Base-by-base conservation (phyloP, 2,113 vertebrate species). In the Pygathrix nemaeus region DNA sequence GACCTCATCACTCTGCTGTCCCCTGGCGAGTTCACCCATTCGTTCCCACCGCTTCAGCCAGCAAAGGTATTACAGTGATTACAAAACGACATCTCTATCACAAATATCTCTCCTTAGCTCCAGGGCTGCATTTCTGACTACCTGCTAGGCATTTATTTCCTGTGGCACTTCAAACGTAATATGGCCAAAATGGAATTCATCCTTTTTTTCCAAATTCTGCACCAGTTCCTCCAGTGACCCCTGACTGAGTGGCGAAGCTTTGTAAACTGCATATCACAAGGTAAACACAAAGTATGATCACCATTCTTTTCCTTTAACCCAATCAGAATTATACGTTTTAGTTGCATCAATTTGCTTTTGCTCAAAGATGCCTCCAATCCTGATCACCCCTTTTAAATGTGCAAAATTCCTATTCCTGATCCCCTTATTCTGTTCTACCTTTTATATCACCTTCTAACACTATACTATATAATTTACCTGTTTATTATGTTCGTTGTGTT, bases 301-400 rank as follows among this genome's bases (percentile, higher is more conserved):
- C 55, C n/a, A 14, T 94, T 76, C 30, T 93, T 96, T 87, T 5
- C 88, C 35, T 66, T 93, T 57, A 61, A 35, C 25, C 16, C 9
- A 40, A 14, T 84, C 57, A 88, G 75, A 93, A 96, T 52, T 72
- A 18, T 75, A n/a, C 11, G 38, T 38, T 92, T 80, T 78, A 52
- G 13, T 59, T 88, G 12, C 43, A 94, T 88, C 86, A 48, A 0
- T 95, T 94, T 72, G 35, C 40, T 35, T 9, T 57, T 70, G 48
- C 23, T 59, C 50, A 50, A 43, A 94, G 18, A 40, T 92, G 10
- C 38, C 40, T 73, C 35, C 38, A 55, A 17, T 79, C 48, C 57
- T 95, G 88, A 81, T 73, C 45, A 88, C 48, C 4, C 18, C 40
- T 90, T 93, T 93, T 50, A 94, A 96, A 93, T 93, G 70, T 45